Evolutionary conservation across 2,113 vertebrate genomes (phyloP).

Genomic region (Cercopithecus mona): DNA sequence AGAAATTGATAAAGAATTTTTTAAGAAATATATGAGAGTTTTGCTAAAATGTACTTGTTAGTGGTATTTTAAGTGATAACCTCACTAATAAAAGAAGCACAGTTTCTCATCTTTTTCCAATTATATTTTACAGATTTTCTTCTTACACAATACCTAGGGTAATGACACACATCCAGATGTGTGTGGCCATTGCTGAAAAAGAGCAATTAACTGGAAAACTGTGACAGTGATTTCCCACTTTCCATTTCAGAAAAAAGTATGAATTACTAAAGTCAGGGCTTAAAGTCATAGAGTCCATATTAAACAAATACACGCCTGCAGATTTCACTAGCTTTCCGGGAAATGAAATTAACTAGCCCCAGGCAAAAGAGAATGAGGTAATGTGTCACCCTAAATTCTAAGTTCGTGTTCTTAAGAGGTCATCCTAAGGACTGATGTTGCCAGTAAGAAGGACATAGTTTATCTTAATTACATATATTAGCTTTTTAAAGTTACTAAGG

Average conservation of each 20-base stretch:
- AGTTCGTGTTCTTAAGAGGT: slow-evolving; percentile 6
- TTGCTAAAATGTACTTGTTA: background rate
- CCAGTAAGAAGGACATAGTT: slow-evolving; percentile 9
- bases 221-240: background rate
- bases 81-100: background rate
- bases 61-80: background rate
- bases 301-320: slow-evolving; percentile 23
- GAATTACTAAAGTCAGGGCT: slow-evolving; percentile 28
- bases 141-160: background rate
- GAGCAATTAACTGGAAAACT: background rate
- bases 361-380: background rate
- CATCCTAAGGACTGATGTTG: background rate
- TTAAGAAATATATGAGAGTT: background rate
- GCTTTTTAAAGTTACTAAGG: background rate
- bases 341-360: slow-evolving; percentile 49
- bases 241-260: slow-evolving; percentile 38
- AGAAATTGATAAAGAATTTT: background rate
- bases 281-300: slow-evolving; percentile 23
- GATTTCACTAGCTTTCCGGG: slow-evolving; percentile 33
- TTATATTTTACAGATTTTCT: background rate
- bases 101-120: background rate
- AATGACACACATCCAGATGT: background rate
- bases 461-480: background rate
- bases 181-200: background rate
- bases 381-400: slow-evolving; percentile 29